Percentiles rank a stretch among this genome's conserved stretches.
phyloP scores from a whole-genome alignment of 2,888 invertebrate species.

The Euclidia mi region DNA sequence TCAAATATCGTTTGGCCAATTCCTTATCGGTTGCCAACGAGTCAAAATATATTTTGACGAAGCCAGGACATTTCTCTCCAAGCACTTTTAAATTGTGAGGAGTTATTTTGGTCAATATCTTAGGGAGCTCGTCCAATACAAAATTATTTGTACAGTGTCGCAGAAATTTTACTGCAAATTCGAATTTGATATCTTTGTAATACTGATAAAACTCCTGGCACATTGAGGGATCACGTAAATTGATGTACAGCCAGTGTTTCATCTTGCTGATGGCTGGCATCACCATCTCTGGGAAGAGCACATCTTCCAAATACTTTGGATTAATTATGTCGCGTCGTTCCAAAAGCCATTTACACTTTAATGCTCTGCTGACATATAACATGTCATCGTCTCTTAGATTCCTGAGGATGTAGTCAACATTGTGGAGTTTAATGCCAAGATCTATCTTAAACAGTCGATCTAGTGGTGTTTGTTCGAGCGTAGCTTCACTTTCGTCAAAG shows the following conservation, averaged over 20 bases:
- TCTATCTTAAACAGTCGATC: constrained; percentile 77
- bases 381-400: constrained; percentile 73
- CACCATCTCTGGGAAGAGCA: constrained; percentile 71
- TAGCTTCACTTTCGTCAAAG: constrained; percentile 34
- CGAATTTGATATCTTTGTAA: constrained; percentile 58
- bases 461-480: constrained; percentile 60
- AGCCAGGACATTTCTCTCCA: constrained; percentile 63
- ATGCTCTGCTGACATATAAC: constrained; percentile 74
- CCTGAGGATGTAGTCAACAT: constrained; percentile 67
- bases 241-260: constrained; percentile 66
- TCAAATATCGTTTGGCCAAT: constrained; percentile 49
- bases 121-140: constrained; percentile 56
- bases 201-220: constrained; percentile 70
- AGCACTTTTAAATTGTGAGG: constrained; percentile 66
- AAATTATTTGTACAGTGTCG: constrained; percentile 62
- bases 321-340: constrained; percentile 65
- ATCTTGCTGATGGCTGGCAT: constrained; percentile 64
- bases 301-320: constrained; percentile 66
- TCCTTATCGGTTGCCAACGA: constrained; percentile 51
- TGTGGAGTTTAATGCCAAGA: constrained; percentile 65
- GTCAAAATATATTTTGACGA: constrained; percentile 66
- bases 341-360: constrained; percentile 73
- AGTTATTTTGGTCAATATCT: constrained; percentile 62
- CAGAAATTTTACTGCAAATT: constrained; percentile 66
- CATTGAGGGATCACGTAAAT: constrained; percentile 52